Evolutionary conservation across 2,113 vertebrate species (phyloP).

Genomic region (Prionailurus viverrinus): DNA sequence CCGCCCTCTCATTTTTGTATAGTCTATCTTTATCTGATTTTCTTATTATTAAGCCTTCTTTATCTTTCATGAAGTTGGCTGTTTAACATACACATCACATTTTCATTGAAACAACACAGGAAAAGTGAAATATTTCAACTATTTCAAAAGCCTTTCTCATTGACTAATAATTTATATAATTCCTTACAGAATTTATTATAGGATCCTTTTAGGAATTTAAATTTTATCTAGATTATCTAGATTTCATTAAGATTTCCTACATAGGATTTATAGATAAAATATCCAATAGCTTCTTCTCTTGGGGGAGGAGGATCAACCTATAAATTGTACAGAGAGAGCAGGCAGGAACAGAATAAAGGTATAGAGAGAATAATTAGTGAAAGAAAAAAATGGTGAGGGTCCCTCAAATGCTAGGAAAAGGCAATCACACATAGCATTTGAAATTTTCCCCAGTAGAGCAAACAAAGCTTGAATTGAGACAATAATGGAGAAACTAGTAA

Average conservation of each 20-base stretch:
- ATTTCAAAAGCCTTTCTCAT: neutral
- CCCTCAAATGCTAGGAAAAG: neutral
- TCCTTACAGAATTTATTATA: neutral
- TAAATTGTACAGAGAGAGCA: neutral
- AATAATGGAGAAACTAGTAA: neutral
- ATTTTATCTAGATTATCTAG: slow-evolving; percentile 19
- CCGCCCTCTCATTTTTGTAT: neutral
- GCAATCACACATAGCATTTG: neutral
- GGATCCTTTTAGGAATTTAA: neutral
- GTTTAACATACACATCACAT: neutral
- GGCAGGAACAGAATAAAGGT: neutral
- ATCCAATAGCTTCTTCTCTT: neutral
- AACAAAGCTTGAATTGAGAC: neutral
- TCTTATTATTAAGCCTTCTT: neutral
- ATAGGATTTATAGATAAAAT: neutral
- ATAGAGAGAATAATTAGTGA: neutral
- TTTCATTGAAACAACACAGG: neutral
- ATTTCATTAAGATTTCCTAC: neutral
- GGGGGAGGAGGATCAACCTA: neutral
- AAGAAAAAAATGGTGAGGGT: neutral
- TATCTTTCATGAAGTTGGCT: neutral
- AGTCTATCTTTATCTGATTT: neutral
- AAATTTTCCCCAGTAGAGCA: neutral
- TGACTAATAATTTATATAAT: neutral
- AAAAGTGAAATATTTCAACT: neutral